Evolutionary conservation across 2,888 invertebrate species (phyloP).

Genomic region (Cylindroiulus punctatus): DNA sequence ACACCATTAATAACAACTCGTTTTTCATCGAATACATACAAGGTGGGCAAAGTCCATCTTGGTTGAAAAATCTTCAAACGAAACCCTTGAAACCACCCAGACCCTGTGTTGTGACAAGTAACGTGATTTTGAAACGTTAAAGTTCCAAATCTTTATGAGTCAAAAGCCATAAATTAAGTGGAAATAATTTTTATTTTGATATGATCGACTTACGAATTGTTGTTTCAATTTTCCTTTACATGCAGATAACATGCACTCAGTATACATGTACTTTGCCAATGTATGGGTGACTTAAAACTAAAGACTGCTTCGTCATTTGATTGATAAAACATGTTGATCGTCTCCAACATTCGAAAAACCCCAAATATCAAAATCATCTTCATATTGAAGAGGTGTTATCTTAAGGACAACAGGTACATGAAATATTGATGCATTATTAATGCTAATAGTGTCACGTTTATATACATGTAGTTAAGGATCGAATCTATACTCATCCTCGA

Average conservation of each 20-base stretch:
- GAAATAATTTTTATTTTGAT: too few relatives aligned
- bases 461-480: neutral
- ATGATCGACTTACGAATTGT: neutral
- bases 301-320: neutral
- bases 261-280: neutral
- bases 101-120: neutral
- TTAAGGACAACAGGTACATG: conserved; percentile 1
- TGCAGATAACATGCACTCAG: neutral
- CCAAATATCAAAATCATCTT: neutral
- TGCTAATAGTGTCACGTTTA: neutral
- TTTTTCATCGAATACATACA: neutral
- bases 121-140: neutral
- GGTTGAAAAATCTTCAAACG: neutral
- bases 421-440: neutral
- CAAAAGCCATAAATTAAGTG: too few relatives aligned
- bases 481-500: conserved; percentile 26
- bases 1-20: neutral
- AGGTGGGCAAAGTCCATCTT: neutral
- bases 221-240: neutral
- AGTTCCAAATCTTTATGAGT: neutral
- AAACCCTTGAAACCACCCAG: neutral
- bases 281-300: neutral
- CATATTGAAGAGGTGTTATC: neutral
- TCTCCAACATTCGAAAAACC: neutral
- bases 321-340: neutral